These are phyloP conservation scores for Tonatia bakeri DNA, from an alignment of 2,113 vertebrate species.

Conservation along the genomic window DNA sequence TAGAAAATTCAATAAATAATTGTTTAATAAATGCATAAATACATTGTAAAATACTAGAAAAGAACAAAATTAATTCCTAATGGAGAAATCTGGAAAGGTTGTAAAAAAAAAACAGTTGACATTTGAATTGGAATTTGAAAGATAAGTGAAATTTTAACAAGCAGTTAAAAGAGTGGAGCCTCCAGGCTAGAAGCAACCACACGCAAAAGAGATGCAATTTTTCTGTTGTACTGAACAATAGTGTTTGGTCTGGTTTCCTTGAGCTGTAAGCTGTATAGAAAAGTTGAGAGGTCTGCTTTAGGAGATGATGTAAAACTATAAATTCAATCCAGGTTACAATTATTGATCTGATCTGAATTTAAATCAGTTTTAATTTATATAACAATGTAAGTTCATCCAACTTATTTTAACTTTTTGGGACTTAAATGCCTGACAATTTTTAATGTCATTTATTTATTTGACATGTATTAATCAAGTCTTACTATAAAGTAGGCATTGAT, in stretches of 20 bases:
- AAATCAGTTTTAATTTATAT: background rate
- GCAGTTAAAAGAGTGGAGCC: background rate
- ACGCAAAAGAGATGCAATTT: background rate
- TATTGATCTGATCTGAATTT: background rate
- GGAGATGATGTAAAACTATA: background rate
- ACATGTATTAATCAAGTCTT: background rate
- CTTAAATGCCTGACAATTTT: background rate
- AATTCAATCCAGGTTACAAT: background rate
- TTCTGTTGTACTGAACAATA: background rate
- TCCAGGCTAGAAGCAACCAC: background rate
- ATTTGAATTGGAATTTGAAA: background rate
- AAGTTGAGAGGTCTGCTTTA: background rate
- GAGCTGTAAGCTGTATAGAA: background rate
- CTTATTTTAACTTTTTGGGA: background rate
- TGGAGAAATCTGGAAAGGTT: background rate
- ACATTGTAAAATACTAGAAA: background rate
- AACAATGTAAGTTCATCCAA: background rate
- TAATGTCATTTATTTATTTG: background rate
- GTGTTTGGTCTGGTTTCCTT: background rate
- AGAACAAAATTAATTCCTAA: constrained; percentile 3
- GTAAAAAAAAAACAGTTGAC: background rate
- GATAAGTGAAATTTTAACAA: constrained; percentile 43
- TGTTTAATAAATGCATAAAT: constrained; percentile 40
- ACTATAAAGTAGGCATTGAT: background rate
- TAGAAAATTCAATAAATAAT: background rate